These are phyloP conservation scores for Loxodonta africana DNA, from an alignment of 2,113 vertebrate species.

Conservation along the genomic window DNA sequence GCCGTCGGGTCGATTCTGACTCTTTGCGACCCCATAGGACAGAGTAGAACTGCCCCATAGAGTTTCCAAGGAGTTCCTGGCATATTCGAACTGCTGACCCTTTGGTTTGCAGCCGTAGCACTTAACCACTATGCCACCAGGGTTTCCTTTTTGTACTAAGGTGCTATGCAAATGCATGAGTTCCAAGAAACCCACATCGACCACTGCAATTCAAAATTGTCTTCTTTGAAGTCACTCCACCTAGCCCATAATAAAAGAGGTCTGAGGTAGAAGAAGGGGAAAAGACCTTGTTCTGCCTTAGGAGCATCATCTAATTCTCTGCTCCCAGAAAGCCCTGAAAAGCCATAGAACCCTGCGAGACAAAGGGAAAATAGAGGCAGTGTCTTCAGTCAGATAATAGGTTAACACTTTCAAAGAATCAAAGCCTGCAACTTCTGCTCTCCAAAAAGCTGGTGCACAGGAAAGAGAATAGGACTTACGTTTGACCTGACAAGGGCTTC, in stretches of 20 bases:
- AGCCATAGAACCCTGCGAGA: background rate
- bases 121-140: too few relatives aligned
- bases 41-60: too few relatives aligned
- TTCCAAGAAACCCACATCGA: background rate
- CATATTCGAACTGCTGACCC: too few relatives aligned
- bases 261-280: background rate
- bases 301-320: background rate
- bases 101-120: too few relatives aligned
- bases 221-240: slow-evolving; percentile 24
- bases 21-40: too few relatives aligned
- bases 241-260: slow-evolving; percentile 37
- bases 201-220: slow-evolving; percentile 3
- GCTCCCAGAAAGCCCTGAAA: background rate
- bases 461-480: background rate
- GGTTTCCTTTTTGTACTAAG: background rate
- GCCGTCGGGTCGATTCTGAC: too few relatives aligned
- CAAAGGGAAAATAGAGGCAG: slow-evolving; percentile 19
- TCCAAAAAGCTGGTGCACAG: background rate
- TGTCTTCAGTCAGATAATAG: background rate
- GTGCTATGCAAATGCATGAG: background rate
- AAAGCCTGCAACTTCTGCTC: background rate
- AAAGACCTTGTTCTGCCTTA: background rate
- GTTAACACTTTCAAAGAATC: slow-evolving; percentile 28
- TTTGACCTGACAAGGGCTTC: background rate
- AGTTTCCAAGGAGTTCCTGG: too few relatives aligned